Evolutionary conservation across 1,140 invertebrate genomes (phyloP), one percentile per base, ranked within the genome.

Genomic region (Drosophila lowei): DNA sequence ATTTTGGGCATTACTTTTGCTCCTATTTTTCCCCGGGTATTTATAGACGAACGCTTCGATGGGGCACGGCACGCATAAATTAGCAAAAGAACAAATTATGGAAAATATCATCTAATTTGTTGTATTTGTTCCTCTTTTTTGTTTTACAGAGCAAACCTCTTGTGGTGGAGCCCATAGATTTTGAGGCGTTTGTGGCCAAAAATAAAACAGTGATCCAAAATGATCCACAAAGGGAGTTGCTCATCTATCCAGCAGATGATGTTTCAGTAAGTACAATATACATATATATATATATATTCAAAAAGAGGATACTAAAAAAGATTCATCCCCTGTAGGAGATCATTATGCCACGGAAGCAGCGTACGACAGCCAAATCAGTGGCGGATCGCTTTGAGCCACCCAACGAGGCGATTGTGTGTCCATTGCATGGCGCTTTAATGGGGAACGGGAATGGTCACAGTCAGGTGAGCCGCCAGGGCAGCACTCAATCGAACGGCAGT

Each of bases 151-250:
- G 93, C 83, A 96, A 96, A 92, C 94, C 95, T 13, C 93, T 94
- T 66, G 92, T 96, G 52, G 95, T 96, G 8, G 96, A 97, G 71
- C 96, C 97, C 11, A 93, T 98, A 66, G 97, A 98, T 91, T 98
- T 97, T 92, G 97, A 98, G 92, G 95, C 94, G 74, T 97, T 97
- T 92, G 94, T 98, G 72, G 92, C 95, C 62, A 97, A 98, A 92
- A 97, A 98, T 92, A 97, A 97, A 94, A 97, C 96, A 47, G 92
- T 98, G 44, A 92, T 98, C 72, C 94, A 98, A 92, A 98, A 98
- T 95, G 97, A 98, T 93, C 96, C 97, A 28, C 95, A 98, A 68
- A 92, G 97, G 84, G 97, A 98, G 88, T 93, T 98, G 74, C 92
- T 98, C 28, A 92, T 98, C 16, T 98, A 97, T 93, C 97, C 97